A percentile compares a stretch with the other conserved stretches of the same genome.
These are phyloP conservation scores for Tachysurus vachellii DNA, from an alignment of 2,113 vertebrate species.

Conservation along the genomic window DNA sequence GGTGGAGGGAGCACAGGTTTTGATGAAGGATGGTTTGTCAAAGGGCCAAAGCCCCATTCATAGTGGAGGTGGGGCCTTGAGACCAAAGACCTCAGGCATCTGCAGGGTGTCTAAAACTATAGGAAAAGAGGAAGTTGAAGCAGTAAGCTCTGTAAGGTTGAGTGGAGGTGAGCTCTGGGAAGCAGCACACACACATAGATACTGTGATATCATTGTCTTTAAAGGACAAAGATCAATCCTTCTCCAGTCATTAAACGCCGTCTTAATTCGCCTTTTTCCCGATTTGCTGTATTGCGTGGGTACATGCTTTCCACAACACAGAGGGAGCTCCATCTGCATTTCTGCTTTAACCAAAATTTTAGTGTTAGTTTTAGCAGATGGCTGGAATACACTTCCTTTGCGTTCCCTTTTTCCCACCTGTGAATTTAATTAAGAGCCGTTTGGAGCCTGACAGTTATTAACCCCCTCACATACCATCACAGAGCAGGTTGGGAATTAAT, in stretches of 20 bases:
- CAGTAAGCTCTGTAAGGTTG: constrained; percentile 80
- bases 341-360: constrained; percentile 58
- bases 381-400: constrained; percentile 54
- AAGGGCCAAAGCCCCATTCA: constrained; percentile 44
- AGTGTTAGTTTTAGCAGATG: constrained; percentile 63
- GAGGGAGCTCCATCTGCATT: constrained; percentile 67
- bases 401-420: constrained; percentile 59
- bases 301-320: constrained; percentile 47
- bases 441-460: constrained; percentile 50
- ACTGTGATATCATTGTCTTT: constrained; percentile 54
- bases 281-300: background rate
- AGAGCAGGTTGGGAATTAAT: constrained; percentile 33
- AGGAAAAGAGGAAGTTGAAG: constrained; percentile 74
- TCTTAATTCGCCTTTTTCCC: constrained; percentile 37
- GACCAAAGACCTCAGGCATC: constrained; percentile 62
- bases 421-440: constrained; percentile 68
- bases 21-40: constrained; percentile 48
- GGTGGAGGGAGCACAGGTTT: constrained; percentile 56
- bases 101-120: constrained; percentile 61
- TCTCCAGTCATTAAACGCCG: constrained; percentile 53
- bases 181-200: constrained; percentile 54
- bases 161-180: constrained; percentile 78
- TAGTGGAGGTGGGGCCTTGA: constrained; percentile 63
- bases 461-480: constrained; percentile 13
- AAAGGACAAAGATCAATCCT: constrained; percentile 35